Evolutionary conservation across 2,888 invertebrate species (phyloP).

Genomic region (Nineta flava): DNA sequence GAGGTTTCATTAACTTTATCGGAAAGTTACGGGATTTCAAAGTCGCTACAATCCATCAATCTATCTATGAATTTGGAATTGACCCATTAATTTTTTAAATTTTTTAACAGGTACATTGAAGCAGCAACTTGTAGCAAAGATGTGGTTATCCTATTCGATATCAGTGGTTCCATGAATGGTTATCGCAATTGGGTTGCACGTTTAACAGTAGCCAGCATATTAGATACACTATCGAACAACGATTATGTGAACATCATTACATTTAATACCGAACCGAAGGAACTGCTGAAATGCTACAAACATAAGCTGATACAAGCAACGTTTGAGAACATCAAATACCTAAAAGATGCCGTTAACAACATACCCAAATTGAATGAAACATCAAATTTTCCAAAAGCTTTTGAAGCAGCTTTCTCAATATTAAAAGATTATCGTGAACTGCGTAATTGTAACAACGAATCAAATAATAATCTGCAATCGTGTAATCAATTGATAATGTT

Average conservation of each 20-base stretch:
- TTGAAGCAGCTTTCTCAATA: conserved; percentile 69
- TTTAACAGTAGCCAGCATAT: conserved; percentile 71
- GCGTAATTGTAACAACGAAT: conserved; percentile 32
- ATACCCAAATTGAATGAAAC: conserved; percentile 58
- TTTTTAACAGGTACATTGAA: conserved; percentile 55
- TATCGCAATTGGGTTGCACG: conserved; percentile 53
- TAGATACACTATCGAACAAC: conserved; percentile 93
- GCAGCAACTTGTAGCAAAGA: conserved; percentile 97
- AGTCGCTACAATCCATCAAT: no score
- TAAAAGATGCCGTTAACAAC: conserved; percentile 37
- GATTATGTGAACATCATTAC: conserved; percentile 90
- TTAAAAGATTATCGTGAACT: conserved; percentile 42
- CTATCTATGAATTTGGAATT: no score
- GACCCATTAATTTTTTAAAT: no score
- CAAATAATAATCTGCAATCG: conserved; percentile 27
- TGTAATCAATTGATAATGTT: conserved; percentile 97
- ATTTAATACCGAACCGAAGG: conserved; percentile 48
- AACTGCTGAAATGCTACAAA: conserved; percentile 73
- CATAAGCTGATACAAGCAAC: conserved; percentile 77
- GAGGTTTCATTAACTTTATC: no score
- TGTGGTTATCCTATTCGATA: conserved; percentile 85
- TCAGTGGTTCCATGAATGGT: conserved; percentile 94
- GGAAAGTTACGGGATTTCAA: no score
- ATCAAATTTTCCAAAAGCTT: conserved; percentile 71
- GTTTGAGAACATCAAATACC: conserved; percentile 62